Evolutionary conservation across 2,113 vertebrate species (phyloP).

Genomic region (Prinia subflava): DNA sequence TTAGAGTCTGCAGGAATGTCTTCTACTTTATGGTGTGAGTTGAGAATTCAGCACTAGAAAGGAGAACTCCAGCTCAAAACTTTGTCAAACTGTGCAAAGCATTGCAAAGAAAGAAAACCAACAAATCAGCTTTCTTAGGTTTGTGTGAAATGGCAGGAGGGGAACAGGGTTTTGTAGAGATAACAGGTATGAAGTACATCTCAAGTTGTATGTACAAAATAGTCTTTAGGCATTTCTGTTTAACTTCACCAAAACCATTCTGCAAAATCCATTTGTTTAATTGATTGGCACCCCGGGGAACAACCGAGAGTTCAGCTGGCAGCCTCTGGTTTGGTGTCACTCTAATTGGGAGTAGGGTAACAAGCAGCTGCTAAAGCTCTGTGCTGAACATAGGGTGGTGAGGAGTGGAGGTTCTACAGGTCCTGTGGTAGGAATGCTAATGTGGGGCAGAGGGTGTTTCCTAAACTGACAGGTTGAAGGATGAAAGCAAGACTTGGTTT

Average conservation of each 20-base stretch:
- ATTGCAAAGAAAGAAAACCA: neutral
- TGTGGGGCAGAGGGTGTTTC: neutral
- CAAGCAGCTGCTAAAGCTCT: neutral
- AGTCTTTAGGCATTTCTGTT: neutral
- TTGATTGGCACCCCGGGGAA: neutral
- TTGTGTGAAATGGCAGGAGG: neutral
- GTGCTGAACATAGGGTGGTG: fast-evolving
- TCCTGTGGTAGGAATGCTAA: neutral
- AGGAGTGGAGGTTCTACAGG: neutral
- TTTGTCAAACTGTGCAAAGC: neutral
- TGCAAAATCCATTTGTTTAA: neutral
- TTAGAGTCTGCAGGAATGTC: neutral
- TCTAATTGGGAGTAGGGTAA: neutral
- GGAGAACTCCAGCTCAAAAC: neutral
- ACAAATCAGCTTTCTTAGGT: neutral
- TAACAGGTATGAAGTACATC: neutral
- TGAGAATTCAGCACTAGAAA: neutral
- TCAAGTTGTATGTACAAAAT: neutral
- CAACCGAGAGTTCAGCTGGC: neutral
- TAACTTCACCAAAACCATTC: neutral
- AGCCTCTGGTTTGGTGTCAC: neutral
- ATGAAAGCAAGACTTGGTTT: neutral
- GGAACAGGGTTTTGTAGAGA: neutral
- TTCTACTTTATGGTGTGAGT: neutral
- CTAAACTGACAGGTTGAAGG: neutral